Evolutionary conservation across 2,797 vertebrate genomes (phyloP).

Genomic region (Somateria mollissima): DNA sequence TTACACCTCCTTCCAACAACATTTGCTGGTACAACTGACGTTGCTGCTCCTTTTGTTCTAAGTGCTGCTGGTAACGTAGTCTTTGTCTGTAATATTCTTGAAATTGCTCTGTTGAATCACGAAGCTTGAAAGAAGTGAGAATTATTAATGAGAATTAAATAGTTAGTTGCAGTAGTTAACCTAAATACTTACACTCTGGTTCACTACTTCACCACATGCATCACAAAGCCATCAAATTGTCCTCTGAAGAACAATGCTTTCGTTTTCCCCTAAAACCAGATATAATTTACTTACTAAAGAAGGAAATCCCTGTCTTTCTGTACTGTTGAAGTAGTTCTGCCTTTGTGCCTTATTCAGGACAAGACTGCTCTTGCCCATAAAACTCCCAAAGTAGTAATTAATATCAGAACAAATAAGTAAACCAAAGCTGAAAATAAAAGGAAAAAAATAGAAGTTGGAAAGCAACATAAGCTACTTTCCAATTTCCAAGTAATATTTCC

Average conservation of each 20-base stretch:
- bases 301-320: neutral
- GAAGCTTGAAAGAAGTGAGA: slow-evolving; percentile 80
- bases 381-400: neutral
- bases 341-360: neutral
- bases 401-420: neutral
- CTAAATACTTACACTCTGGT: neutral
- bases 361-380: neutral
- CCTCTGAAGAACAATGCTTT: neutral
- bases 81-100: slow-evolving; percentile 96
- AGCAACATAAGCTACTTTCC: neutral
- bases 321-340: neutral
- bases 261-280: neutral
- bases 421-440: neutral
- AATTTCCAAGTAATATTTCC: neutral
- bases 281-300: neutral
- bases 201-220: neutral
- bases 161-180: neutral
- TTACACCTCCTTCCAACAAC: slow-evolving; percentile 95
- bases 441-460: no score
- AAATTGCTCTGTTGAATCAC: slow-evolving; percentile 93
- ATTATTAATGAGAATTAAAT: neutral
- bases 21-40: slow-evolving; percentile 96
- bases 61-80: slow-evolving; percentile 93
- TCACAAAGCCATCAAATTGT: neutral
- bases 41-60: slow-evolving; percentile 97